Base-by-base conservation (phyloP, 2,888 invertebrate species). In the Perithous albicinctus region DNA sequence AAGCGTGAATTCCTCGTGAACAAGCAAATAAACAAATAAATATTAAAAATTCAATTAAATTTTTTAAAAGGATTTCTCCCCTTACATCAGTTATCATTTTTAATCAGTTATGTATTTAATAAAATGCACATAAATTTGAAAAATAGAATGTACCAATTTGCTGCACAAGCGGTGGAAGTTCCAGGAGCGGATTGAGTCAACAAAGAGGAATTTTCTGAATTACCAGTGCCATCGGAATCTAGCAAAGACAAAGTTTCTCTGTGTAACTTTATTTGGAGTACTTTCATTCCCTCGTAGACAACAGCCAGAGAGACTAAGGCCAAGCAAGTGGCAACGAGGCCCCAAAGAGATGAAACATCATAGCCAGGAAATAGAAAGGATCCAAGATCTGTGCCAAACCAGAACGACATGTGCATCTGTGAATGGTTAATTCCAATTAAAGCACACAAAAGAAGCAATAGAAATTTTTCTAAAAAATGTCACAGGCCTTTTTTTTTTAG, bases 321-420 rank as follows among this genome's bases (percentile, higher is more conserved):
- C 59, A 95, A 90, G 93, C 96, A 96, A 1, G 95, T 94, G 80
- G 94, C 93, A 5, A 95, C 91, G 85, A 96, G 93, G 38, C 94
- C 93, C 92, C 93, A 85, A 20, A 83, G 75, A 1, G 90, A 88
- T 2, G 78, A 93, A 74, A 96, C 93, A 85, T 93, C 93, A 63
- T 95, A 94, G 23, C 95, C 95, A 61, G 94, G 91, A 91, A 96
- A 95, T 88, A 96, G 91, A 91, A 95, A 96, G 84, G 95, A 93
- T 15, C 95, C 94, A 75, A 96, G 92, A 89, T 95, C 93, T 84
- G 93, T 94, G 72, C 95, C 95, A 92, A 95, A 95, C 95, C 95
- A 96, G 93, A 95, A 95, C 91, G 93, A 94, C 94, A 95, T 95
- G 87, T 95, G 94, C 95, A 95, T 95, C 91, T 92, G 83, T 38